Base-by-base conservation (phyloP, 2,888 invertebrate genomes). In the Tubulanus polymorphus region DNA sequence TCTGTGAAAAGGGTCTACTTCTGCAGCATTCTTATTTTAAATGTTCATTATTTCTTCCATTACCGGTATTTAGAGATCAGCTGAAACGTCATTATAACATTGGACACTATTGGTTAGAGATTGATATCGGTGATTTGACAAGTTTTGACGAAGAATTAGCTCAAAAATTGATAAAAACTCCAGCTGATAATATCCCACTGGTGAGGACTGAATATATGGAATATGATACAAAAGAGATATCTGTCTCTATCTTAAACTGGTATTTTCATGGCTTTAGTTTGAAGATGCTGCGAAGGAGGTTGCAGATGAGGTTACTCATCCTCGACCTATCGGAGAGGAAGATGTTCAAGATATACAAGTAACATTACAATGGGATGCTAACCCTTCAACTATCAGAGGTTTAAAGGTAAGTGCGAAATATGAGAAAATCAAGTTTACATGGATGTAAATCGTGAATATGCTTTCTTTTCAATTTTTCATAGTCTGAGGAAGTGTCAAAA, bases 301-400 rank as follows among this genome's bases (percentile, higher is more conserved):
- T 15, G 97, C 92, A 0, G 96, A 97, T 85, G 97, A 97, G 81
- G 83, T 99, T 23, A 97, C 96, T 18, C 85, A 89, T 12, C 96
- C 97, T 0, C 84, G 96, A 55, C 91, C 93, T 0, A 88, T 89
- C 70, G 91, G 89, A 0, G 93, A 95, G 68, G 91, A 93, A 69
- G 85, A 87, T 58, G 84, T 96, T 35, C 87, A 93, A 75, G 93
- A 95, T 73, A 89, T 99, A 69, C 99, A 99, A 81, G 68, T 97
- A 47, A 84, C 93, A 68, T 79, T 97, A 6, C 85, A 86, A 10
- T 94, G 93, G 0, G 89, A 89, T 79, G 88, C 91, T 2, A 86
- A 89, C 82, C 86, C 93, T 8, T 84, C 87, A 45, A 86, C 87
- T 66, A 83, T 97, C 37, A 83, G 97, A 64, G 88, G 90, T 68